These are phyloP conservation scores for Potamilus streckersoni DNA, from an alignment of 1,140 invertebrate genomes.

Conservation along the genomic window DNA sequence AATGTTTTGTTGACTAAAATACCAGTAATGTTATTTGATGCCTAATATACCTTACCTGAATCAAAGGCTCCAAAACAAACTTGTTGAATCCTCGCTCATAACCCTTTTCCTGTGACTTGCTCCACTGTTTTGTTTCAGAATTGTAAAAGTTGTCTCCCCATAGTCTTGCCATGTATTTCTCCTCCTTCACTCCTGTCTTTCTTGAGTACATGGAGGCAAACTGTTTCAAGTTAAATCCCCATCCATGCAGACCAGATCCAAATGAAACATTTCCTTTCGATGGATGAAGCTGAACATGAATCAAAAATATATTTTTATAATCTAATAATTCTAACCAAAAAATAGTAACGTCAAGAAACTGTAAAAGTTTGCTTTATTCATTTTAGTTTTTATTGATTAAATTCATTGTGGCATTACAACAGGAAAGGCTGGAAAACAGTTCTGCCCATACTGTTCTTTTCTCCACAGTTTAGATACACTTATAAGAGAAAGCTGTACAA, in stretches of 20 bases:
- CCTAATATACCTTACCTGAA: conserved; percentile 77
- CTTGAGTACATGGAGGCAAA: conserved; percentile 97
- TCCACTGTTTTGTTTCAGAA: conserved; percentile 87
- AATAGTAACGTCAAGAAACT: background rate
- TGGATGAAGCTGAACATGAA: conserved; percentile 80
- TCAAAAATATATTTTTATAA: conserved; percentile 20
- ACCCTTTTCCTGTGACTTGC: conserved; percentile 79
- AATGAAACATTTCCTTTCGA: conserved; percentile 99
- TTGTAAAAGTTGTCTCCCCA: conserved; percentile 99
- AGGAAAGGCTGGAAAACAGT: too few species aligned
- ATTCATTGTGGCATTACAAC: background rate
- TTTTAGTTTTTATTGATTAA: too few species aligned
- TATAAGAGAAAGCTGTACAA: too few species aligned
- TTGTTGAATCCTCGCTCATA: conserved; percentile 98
- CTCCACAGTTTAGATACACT: too few species aligned
- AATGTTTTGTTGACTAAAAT: too few species aligned
- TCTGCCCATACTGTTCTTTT: too few species aligned
- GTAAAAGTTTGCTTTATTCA: background rate
- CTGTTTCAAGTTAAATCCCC: conserved; percentile 99
- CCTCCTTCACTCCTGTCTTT: conserved; percentile 83
- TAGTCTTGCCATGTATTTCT: conserved; percentile 90
- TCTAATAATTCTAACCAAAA: background rate
- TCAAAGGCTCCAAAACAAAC: conserved; percentile 99
- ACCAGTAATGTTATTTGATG: too few species aligned
- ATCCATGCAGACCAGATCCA: conserved; percentile 97